Evolutionary conservation across 2,797 vertebrate genomes (phyloP).

Genomic region (Zalophus californianus): DNA sequence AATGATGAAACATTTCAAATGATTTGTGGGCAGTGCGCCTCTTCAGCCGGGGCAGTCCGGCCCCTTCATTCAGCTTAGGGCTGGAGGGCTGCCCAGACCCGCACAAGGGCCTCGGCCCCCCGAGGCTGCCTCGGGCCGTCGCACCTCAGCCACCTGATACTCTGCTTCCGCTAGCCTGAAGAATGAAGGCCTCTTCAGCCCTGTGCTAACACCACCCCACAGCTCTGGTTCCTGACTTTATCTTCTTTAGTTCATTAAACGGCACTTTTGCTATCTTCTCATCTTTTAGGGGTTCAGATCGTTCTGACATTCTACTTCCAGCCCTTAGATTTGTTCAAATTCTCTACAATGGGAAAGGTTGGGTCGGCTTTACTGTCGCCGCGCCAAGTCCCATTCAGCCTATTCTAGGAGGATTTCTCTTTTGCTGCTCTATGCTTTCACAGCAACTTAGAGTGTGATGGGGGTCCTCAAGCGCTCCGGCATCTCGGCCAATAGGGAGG

Average conservation of each 20-base stretch:
- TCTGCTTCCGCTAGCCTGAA: slow-evolving; percentile 62
- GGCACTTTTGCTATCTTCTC: slow-evolving; percentile 42
- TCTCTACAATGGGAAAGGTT: slow-evolving; percentile 69
- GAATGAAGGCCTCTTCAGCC: slow-evolving; percentile 17
- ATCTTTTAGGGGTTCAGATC: not conserved
- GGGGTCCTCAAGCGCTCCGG: slow-evolving; percentile 80
- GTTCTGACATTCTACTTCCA: slow-evolving; percentile 62
- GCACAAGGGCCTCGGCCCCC: slow-evolving; percentile 74
- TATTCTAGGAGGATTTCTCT: slow-evolving; percentile 77
- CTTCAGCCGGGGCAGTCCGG: slow-evolving; percentile 74
- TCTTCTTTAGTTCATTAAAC: slow-evolving; percentile 55
- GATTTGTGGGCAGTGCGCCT: not conserved
- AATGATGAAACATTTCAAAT: not conserved
- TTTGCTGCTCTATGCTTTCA: slow-evolving; percentile 76
- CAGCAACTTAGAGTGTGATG: slow-evolving; percentile 80
- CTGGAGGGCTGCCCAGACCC: slow-evolving; percentile 82
- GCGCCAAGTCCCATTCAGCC: slow-evolving; percentile 81
- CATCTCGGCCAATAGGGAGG: slow-evolving; percentile 48
- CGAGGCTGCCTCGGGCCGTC: slow-evolving; percentile 72
- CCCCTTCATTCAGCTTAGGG: slow-evolving; percentile 75
- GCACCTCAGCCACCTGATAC: slow-evolving; percentile 74
- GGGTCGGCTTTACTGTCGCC: slow-evolving; percentile 82
- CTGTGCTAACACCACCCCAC: not conserved
- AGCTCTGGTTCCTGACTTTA: slow-evolving; percentile 60
- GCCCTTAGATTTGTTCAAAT: slow-evolving; percentile 71